Evolutionary conservation across 2,797 vertebrate species (phyloP), one percentile per base, ranked within the genome.

Genomic region (Crocodylus rhombifer): DNA sequence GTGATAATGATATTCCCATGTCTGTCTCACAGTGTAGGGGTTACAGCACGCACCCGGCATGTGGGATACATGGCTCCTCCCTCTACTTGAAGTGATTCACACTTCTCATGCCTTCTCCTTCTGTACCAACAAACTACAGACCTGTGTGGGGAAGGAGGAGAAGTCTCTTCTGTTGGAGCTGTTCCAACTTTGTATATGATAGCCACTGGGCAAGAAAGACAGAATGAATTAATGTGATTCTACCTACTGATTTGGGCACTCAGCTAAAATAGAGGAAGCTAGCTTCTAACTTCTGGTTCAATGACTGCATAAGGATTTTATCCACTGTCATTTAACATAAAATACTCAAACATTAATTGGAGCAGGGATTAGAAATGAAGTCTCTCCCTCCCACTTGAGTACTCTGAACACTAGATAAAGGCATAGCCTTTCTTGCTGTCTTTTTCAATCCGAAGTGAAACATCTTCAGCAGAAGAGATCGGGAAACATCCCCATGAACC

Each of bases 361-460:
- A 23, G 14, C 1, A 2, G 67, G 3, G 30, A 71, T 10, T 55
- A 17, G 58, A 82, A 8, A 82, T 79, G 17, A 51, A 63, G 4
- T 51, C 21, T 14, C 85, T n/a, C 63, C 42, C 51, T 74, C 79
- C 28, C 64, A 75, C 75, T 84, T 65, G 0, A 0, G 82, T 26
- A 18, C 23, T 42, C 36, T 81, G 42, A 20, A 5, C 3, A 80
- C 15, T 36, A 58, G 6, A 21, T 28, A 77, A 62, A 1, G 5
- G 7, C 60, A 61, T 57, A 89, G 30, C 18, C 30, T 7, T 0
- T 0, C 20, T 61, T 14, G 30, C 2, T 15, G n/a, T 23, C 65
- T 28, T 42, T 61, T 63, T 4, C 10, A 51, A 51, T 51, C 42
- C 10, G 2, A 51, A 51, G 42, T 51, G 42, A 51, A 51, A 51